phyloP scores from a whole-genome alignment of 2,888 invertebrate genomes.

The Melanostoma scalare region DNA sequence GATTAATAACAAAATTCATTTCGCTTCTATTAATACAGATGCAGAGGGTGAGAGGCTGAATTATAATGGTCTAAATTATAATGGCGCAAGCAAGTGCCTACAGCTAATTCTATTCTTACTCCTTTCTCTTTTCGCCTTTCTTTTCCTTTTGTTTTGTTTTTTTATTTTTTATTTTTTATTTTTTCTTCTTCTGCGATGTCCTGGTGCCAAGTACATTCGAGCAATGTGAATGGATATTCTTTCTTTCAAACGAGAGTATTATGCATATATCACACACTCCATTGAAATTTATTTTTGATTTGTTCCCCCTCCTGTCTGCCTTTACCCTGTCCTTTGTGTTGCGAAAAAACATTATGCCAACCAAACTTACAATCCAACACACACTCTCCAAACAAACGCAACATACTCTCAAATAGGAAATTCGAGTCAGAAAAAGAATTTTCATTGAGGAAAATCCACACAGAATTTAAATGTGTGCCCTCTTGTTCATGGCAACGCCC shows the following conservation, averaged over 20 bases:
- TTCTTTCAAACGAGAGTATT: no score
- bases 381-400: background rate
- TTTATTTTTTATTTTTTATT: no score
- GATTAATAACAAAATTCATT: conserved; percentile 38
- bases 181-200: no score
- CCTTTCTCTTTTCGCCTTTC: conserved; percentile 1
- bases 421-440: conserved; percentile 9
- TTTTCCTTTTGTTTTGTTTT: no score
- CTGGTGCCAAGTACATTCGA: conserved; percentile 39
- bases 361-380: no score
- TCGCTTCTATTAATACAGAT: conserved; percentile 16
- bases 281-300: conserved; percentile 22
- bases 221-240: background rate
- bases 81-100: conserved; percentile 37
- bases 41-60: conserved; percentile 5
- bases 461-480: conserved; percentile 18
- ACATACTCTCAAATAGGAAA: background rate
- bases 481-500: background rate
- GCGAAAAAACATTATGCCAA: no score
- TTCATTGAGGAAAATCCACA: conserved; percentile 57
- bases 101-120: conserved; percentile 56
- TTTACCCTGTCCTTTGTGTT: no score
- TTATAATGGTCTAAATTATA: conserved; percentile 62
- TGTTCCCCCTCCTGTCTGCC: background rate
- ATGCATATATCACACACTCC: background rate